Evolutionary conservation across 2,888 invertebrate genomes (phyloP).

Genomic region (Plebejus argus): DNA sequence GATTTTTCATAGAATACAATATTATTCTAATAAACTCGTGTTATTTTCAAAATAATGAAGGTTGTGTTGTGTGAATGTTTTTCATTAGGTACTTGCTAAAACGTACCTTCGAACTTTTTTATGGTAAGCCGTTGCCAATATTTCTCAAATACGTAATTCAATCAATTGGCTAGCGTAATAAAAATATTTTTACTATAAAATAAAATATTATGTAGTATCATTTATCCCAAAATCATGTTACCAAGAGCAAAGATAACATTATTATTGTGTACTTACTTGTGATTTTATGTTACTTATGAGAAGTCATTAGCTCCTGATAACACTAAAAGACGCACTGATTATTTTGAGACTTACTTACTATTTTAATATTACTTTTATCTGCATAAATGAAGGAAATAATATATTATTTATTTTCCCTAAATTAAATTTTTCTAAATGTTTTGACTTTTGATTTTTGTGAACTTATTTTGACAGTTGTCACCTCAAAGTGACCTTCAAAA

Average conservation of each 20-base stretch:
- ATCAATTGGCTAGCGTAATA: no score
- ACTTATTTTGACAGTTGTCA: conserved; percentile 47
- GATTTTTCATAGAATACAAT: no score
- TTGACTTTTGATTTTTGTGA: conserved; percentile 20
- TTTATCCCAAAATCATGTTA: not conserved
- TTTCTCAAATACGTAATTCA: no score
- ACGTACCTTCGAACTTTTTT: no score
- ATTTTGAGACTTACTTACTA: not conserved
- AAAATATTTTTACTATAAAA: not conserved
- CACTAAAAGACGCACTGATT: not conserved
- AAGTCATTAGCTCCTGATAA: not conserved
- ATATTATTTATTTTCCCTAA: not conserved
- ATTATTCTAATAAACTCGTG: no score
- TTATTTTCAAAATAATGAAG: no score
- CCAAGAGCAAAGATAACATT: not conserved
- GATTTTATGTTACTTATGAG: not conserved
- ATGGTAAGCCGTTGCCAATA: no score
- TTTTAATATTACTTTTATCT: not conserved
- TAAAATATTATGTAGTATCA: not conserved
- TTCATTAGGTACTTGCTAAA: no score
- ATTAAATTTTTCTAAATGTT: not conserved
- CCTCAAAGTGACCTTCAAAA: conserved; percentile 50
- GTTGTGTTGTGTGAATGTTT: no score
- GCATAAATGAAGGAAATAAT: not conserved
- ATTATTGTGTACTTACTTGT: not conserved